These are phyloP conservation scores for Lepidonotus clava DNA, from an alignment of 2,888 invertebrate genomes.

Conservation along the genomic window DNA sequence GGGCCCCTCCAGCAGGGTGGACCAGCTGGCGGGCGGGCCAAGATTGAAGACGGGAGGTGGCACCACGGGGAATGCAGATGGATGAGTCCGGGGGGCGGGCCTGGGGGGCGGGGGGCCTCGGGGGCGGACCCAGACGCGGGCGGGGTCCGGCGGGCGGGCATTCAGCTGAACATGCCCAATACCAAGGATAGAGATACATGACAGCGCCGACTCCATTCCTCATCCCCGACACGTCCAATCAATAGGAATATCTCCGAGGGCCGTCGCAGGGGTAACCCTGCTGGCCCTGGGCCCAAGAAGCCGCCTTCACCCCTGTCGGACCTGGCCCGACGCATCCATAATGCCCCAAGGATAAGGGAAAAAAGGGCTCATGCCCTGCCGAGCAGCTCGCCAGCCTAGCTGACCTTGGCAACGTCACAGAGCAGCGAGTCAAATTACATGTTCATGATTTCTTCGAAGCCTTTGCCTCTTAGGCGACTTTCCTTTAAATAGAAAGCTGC, in stretches of 20 bases:
- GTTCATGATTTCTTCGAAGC: too few relatives aligned
- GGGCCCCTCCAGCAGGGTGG: not conserved
- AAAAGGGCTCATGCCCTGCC: too few relatives aligned
- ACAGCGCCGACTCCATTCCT: not conserved
- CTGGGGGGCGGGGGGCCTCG: not conserved
- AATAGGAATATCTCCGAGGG: too few relatives aligned
- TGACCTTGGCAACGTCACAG: too few relatives aligned
- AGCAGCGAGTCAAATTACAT: too few relatives aligned
- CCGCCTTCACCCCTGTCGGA: not conserved
- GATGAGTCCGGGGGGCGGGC: not conserved
- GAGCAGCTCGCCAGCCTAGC: too few relatives aligned
- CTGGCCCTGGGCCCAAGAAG: not conserved
- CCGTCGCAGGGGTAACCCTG: too few relatives aligned
- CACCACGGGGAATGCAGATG: not conserved
- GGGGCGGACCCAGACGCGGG: slow-evolving; percentile 4
- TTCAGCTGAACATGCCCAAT: not conserved
- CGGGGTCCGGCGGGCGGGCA: not conserved
- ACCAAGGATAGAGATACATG: slow-evolving; percentile 24
- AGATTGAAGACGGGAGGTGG: not conserved
- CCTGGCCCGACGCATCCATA: too few relatives aligned
- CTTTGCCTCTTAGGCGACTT: too few relatives aligned
- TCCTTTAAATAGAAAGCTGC: too few relatives aligned
- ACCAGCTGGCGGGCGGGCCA: not conserved
- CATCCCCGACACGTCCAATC: not conserved
- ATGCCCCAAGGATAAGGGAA: too few relatives aligned